Percentiles rank a stretch among this genome's conserved stretches.
These are phyloP conservation scores for Neoascia interrupta DNA, from an alignment of 2,888 invertebrate species.

Conservation along the genomic window DNA sequence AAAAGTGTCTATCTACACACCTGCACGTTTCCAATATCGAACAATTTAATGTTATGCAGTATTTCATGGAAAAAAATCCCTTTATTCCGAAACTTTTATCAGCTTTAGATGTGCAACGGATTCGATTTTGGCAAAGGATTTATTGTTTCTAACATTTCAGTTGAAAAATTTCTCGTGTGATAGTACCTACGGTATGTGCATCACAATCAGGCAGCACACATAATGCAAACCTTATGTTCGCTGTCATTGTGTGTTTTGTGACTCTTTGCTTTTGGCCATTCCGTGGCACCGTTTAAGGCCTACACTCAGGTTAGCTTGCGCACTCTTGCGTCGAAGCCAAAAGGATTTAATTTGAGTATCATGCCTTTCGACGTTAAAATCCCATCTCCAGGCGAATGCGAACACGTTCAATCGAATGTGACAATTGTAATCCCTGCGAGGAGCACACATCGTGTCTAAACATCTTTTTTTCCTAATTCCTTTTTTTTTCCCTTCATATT, in stretches of 20 bases:
- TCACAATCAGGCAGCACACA: conserved; percentile 1
- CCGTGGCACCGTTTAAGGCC: background rate
- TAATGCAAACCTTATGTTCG: background rate
- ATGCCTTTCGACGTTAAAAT: conserved; percentile 28
- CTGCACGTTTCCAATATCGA: conserved; percentile 19
- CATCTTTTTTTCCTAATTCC: conserved; percentile 9
- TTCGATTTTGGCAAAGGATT: conserved; percentile 18
- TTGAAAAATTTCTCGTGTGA: conserved; percentile 19
- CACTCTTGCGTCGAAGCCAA: background rate
- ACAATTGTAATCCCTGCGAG: conserved; percentile 60
- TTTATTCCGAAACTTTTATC: background rate
- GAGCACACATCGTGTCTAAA: background rate
- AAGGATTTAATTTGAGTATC: conserved; percentile 5
- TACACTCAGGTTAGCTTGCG: background rate
- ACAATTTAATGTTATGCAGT: background rate
- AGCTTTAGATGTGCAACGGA: conserved; percentile 7
- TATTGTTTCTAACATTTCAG: background rate
- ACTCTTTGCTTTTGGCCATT: conserved; percentile 1
- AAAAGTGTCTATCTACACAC: background rate
- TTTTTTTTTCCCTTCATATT: conserved; percentile 16
- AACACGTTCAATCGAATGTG: conserved; percentile 65
- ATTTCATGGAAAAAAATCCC: background rate
- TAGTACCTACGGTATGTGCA: conserved; percentile 10
- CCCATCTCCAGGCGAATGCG: conserved; percentile 16
- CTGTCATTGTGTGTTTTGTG: conserved; percentile 14